A percentile compares a stretch with the other conserved stretches of the same genome.
Conservation (phyloP, 2,797 vertebrate genomes). For the Limnodromus scolopaceus region DNA sequence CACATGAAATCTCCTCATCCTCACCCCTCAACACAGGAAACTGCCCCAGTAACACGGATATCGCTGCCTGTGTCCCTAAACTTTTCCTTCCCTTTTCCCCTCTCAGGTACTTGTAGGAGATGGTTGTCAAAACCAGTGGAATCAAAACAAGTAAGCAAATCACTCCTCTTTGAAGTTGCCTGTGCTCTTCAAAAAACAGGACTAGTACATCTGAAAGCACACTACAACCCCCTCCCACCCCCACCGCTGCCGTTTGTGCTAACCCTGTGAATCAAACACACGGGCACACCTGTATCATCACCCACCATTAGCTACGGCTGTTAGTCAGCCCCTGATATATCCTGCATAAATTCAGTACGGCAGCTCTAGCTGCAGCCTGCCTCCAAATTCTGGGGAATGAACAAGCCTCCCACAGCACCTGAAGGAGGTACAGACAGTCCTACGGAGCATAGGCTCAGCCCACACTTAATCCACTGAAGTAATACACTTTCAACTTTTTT, state of each 20-base stretch:
- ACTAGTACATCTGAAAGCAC: background rate
- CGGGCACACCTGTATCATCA: background rate
- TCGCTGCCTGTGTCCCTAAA: background rate
- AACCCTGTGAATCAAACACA: background rate
- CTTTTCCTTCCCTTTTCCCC: background rate
- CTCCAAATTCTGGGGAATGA: background rate
- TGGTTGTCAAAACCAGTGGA: background rate
- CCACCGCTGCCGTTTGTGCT: background rate
- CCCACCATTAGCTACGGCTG: background rate
- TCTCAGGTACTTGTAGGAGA: background rate
- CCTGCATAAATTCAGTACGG: background rate
- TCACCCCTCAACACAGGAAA: background rate
- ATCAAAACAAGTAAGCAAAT: background rate
- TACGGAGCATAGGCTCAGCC: rapidly evolving
- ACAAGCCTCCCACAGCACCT: background rate
- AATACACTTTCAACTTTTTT: background rate
- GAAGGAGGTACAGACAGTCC: background rate
- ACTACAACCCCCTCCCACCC: background rate
- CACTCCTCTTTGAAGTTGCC: background rate
- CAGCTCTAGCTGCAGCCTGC: background rate
- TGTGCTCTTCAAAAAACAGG: background rate
- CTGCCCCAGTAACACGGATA: background rate
- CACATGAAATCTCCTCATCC: background rate
- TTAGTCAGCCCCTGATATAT: background rate
- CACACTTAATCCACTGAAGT: background rate